Conservation (phyloP, 2,888 invertebrate species). For the Aelia acuminata region DNA sequence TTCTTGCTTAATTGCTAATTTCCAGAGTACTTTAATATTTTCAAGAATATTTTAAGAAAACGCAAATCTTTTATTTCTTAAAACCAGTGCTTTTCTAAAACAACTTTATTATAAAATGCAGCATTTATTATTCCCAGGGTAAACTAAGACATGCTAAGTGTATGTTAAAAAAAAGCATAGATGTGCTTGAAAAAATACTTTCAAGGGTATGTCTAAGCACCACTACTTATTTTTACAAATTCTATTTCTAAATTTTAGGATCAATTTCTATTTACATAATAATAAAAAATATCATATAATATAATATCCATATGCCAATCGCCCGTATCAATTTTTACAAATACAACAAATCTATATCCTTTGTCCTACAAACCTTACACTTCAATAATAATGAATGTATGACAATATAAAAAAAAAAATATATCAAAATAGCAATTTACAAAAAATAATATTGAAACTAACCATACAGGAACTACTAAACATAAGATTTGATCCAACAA, state of each 20-base stretch:
- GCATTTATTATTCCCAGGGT: neutral
- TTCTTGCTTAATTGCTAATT: too few species aligned
- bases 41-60: too few species aligned
- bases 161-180: neutral
- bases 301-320: neutral
- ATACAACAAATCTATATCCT: neutral
- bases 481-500: too few species aligned
- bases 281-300: neutral
- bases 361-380: neutral
- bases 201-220: neutral
- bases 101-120: neutral
- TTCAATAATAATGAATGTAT: too few species aligned
- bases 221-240: neutral
- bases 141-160: neutral
- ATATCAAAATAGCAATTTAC: too few species aligned
- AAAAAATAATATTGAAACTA: too few species aligned
- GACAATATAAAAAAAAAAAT: too few species aligned
- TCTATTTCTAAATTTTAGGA: conserved; percentile 17
- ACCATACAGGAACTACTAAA: too few species aligned
- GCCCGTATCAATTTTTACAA: neutral
- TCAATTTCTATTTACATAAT: neutral
- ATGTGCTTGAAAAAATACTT: neutral
- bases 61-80: too few species aligned
- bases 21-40: too few species aligned
- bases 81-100: neutral